These are phyloP conservation scores for Thamnaconus septentrionalis DNA, from an alignment of 2,113 vertebrate species.

Conservation along the genomic window DNA sequence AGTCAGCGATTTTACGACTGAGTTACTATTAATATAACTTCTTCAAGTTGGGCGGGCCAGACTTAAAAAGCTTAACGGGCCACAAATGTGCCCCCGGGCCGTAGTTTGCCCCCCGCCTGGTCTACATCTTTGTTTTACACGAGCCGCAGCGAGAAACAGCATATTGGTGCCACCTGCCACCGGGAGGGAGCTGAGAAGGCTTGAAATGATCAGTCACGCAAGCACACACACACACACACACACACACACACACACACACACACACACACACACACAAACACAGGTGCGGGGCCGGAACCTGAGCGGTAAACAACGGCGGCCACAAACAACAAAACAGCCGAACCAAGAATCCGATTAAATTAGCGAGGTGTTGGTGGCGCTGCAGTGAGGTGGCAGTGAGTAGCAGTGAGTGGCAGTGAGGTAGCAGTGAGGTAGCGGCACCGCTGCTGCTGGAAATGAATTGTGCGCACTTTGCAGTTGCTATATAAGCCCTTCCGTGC, in stretches of 20 bases:
- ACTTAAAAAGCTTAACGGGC: too few relatives aligned
- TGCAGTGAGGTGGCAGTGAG: too few relatives aligned
- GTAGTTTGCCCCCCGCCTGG: too few relatives aligned
- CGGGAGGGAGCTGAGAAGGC: constrained; percentile 33
- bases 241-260: constrained; percentile 15
- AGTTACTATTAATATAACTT: too few relatives aligned
- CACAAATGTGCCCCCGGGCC: too few relatives aligned
- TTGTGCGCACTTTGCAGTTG: constrained; percentile 59
- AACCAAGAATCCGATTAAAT: constrained; percentile 59
- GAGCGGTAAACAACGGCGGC: constrained; percentile 41
- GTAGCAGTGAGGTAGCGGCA: constrained; percentile 32
- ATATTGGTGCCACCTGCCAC: constrained; percentile 41
- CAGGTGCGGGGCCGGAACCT: too few relatives aligned
- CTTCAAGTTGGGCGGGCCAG: too few relatives aligned
- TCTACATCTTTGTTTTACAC: constrained; percentile 6
- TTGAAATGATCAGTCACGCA: too few relatives aligned
- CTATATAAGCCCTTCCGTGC: constrained; percentile 73
- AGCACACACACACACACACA: constrained; percentile 43
- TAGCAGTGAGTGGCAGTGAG: background rate
- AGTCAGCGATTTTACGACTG: too few relatives aligned
- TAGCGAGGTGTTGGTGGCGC: constrained; percentile 6
- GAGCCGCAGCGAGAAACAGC: constrained; percentile 17
- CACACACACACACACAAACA: too few relatives aligned
- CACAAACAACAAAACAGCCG: constrained; percentile 40
- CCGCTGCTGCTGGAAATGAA: constrained; percentile 49